Conservation (phyloP, 2,888 invertebrate genomes). For the Noctua pronuba region DNA sequence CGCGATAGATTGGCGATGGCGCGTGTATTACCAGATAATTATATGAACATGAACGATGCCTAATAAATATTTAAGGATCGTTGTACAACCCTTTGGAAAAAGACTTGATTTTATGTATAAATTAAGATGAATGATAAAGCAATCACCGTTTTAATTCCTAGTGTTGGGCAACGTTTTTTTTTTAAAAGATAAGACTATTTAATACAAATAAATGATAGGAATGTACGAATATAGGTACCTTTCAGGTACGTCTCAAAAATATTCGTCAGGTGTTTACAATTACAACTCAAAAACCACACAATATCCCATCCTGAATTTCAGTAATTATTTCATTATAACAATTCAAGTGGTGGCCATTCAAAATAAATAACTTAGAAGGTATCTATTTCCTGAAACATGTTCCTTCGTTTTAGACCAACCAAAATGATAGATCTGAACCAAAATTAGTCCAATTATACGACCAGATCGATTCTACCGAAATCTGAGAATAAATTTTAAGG, state of each 20-base stretch:
- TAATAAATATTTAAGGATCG: not conserved
- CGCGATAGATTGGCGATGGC: not conserved
- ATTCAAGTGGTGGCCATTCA: not conserved
- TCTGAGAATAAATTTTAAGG: constrained; percentile 20
- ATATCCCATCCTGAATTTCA: not conserved
- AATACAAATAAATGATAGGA: not conserved
- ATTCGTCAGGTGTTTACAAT: not conserved
- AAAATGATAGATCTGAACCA: not conserved
- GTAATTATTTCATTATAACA: not conserved
- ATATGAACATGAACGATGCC: not conserved
- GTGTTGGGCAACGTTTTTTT: too few relatives aligned
- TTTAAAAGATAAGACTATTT: too few relatives aligned
- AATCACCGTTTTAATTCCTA: not conserved
- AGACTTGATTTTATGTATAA: not conserved
- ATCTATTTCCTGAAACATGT: not conserved
- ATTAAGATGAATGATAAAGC: not conserved
- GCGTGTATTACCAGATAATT: not conserved
- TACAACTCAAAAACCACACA: not conserved
- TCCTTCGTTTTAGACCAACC: not conserved
- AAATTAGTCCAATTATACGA: constrained; percentile 24
- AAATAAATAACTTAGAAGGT: not conserved
- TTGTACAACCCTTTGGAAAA: not conserved
- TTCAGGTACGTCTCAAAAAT: not conserved
- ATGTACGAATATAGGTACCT: not conserved
- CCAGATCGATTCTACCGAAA: constrained; percentile 13